These are phyloP conservation scores for Eriosoma lanigerum DNA, from an alignment of 1,140 invertebrate genomes.

Conservation along the genomic window DNA sequence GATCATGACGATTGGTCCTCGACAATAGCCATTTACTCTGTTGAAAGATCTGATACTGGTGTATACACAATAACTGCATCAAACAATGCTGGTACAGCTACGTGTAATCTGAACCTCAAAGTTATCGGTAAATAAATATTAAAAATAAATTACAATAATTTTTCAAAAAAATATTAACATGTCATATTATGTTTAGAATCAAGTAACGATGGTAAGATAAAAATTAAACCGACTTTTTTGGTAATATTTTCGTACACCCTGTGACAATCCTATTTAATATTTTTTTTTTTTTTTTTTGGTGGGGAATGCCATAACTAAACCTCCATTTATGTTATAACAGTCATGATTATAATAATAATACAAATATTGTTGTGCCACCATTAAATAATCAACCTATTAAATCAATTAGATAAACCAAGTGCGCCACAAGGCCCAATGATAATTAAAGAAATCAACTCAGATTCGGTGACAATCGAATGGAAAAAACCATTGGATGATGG, in stretches of 20 bases:
- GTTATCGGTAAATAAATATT: constrained; percentile 73
- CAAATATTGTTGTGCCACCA: not conserved
- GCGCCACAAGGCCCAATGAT: constrained; percentile 76
- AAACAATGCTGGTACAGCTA: constrained; percentile 71
- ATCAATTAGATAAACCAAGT: constrained; percentile 73
- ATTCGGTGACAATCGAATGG: constrained; percentile 77
- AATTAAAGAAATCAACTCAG: constrained; percentile 72
- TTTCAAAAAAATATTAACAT: not conserved
- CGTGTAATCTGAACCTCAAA: constrained; percentile 71
- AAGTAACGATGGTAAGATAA: not conserved
- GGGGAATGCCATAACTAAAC: not conserved
- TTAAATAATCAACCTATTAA: not conserved
- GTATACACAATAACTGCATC: constrained; percentile 68
- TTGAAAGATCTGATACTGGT: constrained; percentile 66
- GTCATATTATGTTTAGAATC: constrained; percentile 37
- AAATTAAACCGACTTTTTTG: not conserved
- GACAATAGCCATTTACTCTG: constrained; percentile 65
- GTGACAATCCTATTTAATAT: not conserved
- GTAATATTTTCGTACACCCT: constrained; percentile 21
- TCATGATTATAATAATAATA: not conserved
- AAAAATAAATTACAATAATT: not conserved
- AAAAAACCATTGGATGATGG: constrained; percentile 79
- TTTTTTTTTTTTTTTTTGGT: not conserved
- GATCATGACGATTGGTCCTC: constrained; percentile 61
- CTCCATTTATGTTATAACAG: not conserved